Conservation (phyloP, 2,888 invertebrate genomes). For the Drosophila setosimentum region DNA sequence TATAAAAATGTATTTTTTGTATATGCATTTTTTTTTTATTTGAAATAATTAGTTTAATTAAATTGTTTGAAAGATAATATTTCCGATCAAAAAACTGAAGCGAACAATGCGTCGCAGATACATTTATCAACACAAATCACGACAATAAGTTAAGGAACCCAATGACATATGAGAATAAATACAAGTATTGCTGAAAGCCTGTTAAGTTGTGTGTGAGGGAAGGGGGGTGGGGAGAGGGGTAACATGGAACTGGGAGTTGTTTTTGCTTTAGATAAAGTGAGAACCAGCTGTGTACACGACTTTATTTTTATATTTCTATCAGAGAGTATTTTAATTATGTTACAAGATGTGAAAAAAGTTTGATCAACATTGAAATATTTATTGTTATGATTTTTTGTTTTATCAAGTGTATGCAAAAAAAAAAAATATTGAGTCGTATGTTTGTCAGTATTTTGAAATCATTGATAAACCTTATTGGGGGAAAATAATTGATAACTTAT, state of each 20-base stretch:
- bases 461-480: not conserved
- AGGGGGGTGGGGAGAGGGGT: not conserved
- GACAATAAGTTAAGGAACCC: slow-evolving; percentile 23
- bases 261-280: slow-evolving; percentile 24
- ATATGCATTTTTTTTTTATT: not conserved
- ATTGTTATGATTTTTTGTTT: not conserved
- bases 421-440: not conserved
- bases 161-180: slow-evolving; percentile 17
- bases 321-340: not conserved
- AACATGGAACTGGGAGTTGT: slow-evolving; percentile 12
- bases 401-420: not conserved
- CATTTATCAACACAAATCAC: slow-evolving; percentile 22
- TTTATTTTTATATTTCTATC: slow-evolving; percentile 21
- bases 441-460: not conserved
- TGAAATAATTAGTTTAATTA: slow-evolving; percentile 39
- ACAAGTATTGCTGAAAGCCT: not conserved
- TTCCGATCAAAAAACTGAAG: slow-evolving; percentile 2
- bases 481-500: not conserved
- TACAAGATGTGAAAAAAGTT: not conserved
- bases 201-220: not conserved
- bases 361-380: not conserved
- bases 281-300: slow-evolving; percentile 19
- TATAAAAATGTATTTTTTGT: slow-evolving; percentile 18
- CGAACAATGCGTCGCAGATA: slow-evolving; percentile 18
- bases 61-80: slow-evolving; percentile 19